Evolutionary conservation across 1,140 invertebrate genomes (phyloP), one percentile per base, ranked within the genome.

Genomic region (Brachionus calyciflorus): DNA sequence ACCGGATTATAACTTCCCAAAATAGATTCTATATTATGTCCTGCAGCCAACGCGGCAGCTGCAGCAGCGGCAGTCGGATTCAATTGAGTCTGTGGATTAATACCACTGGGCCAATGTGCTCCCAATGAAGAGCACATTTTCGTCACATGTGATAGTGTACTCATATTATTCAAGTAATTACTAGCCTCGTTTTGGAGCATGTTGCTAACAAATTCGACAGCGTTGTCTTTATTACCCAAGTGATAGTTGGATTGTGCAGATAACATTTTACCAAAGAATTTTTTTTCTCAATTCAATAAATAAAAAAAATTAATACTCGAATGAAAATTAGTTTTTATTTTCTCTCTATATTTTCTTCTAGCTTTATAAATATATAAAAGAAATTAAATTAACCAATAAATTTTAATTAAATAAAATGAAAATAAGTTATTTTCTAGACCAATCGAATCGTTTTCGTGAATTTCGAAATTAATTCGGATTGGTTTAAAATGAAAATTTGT

Each of bases 11-110:
- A 51, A 19, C 41, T 26, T n/a, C n/a, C 46, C 6, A 73, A 24
- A 26, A 73, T 73, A n/a, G 69, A 73, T 14, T 73, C 69, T 21
- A 73, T 73, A 37, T 73, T 73, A 37, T 73, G 69, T 14, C 69
- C 69, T 5, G 51, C 40, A 19, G 21, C 60, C 0, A 60, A n/a
- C 14, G 55, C 55, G 0, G 55, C 55, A 30, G 55, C 55, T 5
- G 55, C 55, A 60, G 55, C 55, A 0, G 37, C 30, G 3, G 17
- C 6, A 10, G 6, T 9, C 7, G 65, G 33, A 33, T 60, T 60
- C 26, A 60, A 17, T 12, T 3, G 14, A 12, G 55, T 2, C 28
- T 60, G 55, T 6, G 2, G 2, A 14, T 46, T 46, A 12, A 69
- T 44, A 17, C 33, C 65, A 7, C 3, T 57, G 1, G 69, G 26